phyloP scores from a whole-genome alignment of 2,113 vertebrate species.

The Oxyruncus cristatus region DNA sequence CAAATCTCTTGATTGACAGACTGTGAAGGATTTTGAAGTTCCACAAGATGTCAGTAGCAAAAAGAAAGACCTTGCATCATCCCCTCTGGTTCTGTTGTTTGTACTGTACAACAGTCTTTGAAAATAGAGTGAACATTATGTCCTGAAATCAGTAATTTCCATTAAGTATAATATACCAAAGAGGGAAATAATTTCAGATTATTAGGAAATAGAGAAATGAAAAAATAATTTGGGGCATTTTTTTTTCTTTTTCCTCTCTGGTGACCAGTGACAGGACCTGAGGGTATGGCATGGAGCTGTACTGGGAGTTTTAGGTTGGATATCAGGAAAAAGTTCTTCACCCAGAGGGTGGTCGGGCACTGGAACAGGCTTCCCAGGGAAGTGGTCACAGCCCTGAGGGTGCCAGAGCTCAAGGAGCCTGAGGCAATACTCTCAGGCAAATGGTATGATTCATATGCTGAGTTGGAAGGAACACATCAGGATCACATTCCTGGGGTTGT shows the following conservation, averaged over 20 bases:
- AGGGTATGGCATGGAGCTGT: background rate
- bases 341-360: background rate
- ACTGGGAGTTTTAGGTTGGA: background rate
- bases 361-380: background rate
- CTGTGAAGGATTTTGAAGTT: background rate
- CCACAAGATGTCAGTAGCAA: conserved; percentile 53
- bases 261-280: background rate
- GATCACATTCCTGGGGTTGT: background rate
- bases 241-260: background rate
- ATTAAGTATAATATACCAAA: background rate
- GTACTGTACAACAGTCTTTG: background rate
- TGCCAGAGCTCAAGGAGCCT: background rate
- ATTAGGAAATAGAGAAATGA: background rate
- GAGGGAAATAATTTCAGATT: background rate
- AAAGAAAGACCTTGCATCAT: background rate
- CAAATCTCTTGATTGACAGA: background rate
- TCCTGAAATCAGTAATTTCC: background rate
- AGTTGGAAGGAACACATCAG: background rate
- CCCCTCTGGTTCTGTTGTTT: background rate
- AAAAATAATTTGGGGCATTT: background rate
- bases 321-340: background rate
- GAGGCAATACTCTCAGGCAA: background rate
- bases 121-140: background rate
- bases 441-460: accelerated
- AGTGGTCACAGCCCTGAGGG: background rate